phyloP scores from a whole-genome alignment of 37 sponge, comb jelly and placozoan species.

The Spongilla lacustris region DNA sequence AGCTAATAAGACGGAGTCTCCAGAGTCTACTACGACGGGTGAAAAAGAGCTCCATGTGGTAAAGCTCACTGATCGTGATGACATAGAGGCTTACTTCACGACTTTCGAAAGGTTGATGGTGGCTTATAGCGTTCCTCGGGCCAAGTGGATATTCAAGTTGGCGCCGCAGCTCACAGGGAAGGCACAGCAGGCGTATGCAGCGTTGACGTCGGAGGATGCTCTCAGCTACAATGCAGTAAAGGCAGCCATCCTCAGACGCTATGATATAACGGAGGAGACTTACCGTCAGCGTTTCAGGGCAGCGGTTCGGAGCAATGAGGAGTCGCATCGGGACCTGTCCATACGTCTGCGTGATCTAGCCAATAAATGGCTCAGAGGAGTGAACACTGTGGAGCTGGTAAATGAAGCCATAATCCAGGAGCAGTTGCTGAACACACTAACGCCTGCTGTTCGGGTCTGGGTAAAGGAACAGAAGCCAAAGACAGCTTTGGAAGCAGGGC shows the following conservation, averaged over 20 bases:
- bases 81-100: conserved; percentile 22
- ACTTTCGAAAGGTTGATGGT: conserved; percentile 6
- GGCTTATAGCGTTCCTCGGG: conserved; percentile 8
- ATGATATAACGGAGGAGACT: conserved; percentile 35
- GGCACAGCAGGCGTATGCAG: conserved; percentile 58
- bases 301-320: conserved; percentile 8
- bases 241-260: conserved; percentile 28
- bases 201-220: conserved; percentile 24
- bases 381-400: background rate
- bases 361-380: background rate
- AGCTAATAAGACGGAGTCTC: background rate
- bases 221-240: conserved; percentile 16
- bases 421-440: conserved; percentile 1
- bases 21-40: background rate
- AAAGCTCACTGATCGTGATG: conserved; percentile 12
- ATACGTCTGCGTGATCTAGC: background rate
- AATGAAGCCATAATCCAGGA: background rate
- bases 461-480: background rate
- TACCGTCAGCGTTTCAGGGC: conserved; percentile 28
- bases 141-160: conserved; percentile 1
- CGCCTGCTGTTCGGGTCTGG: background rate
- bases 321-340: background rate
- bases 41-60: background rate
- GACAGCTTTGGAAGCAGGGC: too few relatives aligned
- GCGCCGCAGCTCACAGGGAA: conserved; percentile 37